Percentiles rank a stretch among this genome's conserved stretches.
Conservation (phyloP, 2,888 invertebrate species). For the Agrilus mali region DNA sequence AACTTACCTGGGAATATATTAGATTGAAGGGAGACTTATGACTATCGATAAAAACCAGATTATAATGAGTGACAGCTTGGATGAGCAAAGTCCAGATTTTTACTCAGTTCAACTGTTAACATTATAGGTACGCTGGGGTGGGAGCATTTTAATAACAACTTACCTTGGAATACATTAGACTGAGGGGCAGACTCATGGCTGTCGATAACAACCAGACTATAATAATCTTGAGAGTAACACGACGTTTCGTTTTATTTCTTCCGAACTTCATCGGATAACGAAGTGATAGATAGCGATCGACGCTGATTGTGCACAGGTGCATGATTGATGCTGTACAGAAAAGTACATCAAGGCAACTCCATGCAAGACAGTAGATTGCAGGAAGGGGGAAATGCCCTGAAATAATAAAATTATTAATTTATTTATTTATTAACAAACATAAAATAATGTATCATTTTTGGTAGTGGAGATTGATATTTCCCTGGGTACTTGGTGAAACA, state of each 20-base stretch:
- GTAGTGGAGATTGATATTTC: no score
- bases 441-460: no score
- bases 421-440: no score
- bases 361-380: conserved; percentile 77
- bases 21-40: no score
- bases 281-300: conserved; percentile 85
- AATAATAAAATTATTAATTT: conserved; percentile 23
- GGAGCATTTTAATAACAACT: conserved; percentile 18
- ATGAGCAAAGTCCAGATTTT: no score
- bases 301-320: conserved; percentile 92
- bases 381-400: conserved; percentile 73
- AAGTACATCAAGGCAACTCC: conserved; percentile 91
- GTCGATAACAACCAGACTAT: conserved; percentile 90
- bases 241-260: conserved; percentile 71
- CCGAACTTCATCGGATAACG: conserved; percentile 90
- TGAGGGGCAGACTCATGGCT: conserved; percentile 82
- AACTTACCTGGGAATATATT: no score
- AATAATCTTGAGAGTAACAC: conserved; percentile 80
- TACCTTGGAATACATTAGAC: conserved; percentile 81
- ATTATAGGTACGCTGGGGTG: no score
- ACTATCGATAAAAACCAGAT: no score
- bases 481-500: no score
- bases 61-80: no score
- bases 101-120: no score
- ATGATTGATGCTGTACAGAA: conserved; percentile 96